Base-by-base conservation (phyloP, 2,113 vertebrate genomes). In the Ochotona curzoniae region DNA sequence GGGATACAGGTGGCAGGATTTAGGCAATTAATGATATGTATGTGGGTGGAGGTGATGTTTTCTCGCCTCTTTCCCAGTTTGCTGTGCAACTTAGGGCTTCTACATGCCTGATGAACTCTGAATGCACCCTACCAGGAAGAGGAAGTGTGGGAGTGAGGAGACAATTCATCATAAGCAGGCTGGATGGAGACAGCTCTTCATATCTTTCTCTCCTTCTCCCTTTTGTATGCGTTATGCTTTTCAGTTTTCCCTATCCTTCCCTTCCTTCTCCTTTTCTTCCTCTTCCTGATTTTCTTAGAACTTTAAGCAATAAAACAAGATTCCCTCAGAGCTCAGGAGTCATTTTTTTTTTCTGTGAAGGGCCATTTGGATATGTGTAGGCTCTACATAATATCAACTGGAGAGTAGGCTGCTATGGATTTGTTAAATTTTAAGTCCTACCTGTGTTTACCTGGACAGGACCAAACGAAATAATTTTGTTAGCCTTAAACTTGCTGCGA, bases 291-390 rank as follows among this genome's bases (percentile, higher is more conserved):
- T 35, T 7, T 79, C 38, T 74, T 32, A 57, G 57, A 7, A 75
- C 57, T 14, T 92, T 44, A 28, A 54, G 15, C 26, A 88, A 54
- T 6, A 81, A 80, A 89, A 66, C 14, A 82, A 60, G 12, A 35
- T 83, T 83, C 63, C 15, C 80, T 73, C 70, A 51, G 54, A 92
- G 63, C 49, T 90, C 51, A 87, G 70, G 17, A 83, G 14, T 80
- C 26, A 93, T n/a, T 8, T 18, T 18, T 57, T 57, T 57, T 57
- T 57, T 57, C 54, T 57, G 54, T 18, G 14, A 57, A 57, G 17
- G 54, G 54, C 6, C 18, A 57, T 57, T 57, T 57, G 14, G 54
- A 57, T 57, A 57, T 57, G 14, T 57, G 54, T 57, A 18, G 14
- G 54, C 54, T 18, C 5, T 57, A 57, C 54, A 57, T 4, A 44